Percentiles rank a stretch among this genome's conserved stretches.
These are phyloP conservation scores for Drosophila nebulosa DNA, from an alignment of 1,140 invertebrate species.

Conservation along the genomic window DNA sequence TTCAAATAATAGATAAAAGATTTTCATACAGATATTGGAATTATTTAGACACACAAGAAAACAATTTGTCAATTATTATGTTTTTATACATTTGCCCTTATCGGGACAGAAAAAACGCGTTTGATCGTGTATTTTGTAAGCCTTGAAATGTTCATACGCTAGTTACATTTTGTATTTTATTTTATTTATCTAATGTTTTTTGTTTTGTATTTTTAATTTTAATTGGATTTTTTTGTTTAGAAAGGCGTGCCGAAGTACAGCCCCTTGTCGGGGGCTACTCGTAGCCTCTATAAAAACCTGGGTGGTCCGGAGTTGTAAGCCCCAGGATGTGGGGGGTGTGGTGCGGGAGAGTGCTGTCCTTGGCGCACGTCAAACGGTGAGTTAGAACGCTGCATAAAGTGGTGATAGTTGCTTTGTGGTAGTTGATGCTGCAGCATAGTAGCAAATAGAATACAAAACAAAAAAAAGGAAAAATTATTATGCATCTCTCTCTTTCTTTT, in stretches of 20 bases:
- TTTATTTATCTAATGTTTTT: constrained; percentile 41
- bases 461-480: too few species aligned
- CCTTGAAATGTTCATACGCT: constrained; percentile 9
- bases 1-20: background rate
- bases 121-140: constrained; percentile 13
- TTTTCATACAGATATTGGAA: background rate
- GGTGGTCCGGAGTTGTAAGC: constrained; percentile 77
- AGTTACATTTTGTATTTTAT: constrained; percentile 35
- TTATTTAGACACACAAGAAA: background rate
- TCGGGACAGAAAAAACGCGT: constrained; percentile 5
- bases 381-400: constrained; percentile 72
- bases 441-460: too few species aligned
- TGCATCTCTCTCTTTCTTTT: background rate
- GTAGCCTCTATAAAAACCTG: constrained; percentile 80
- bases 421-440: constrained; percentile 54
- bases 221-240: constrained; percentile 52
- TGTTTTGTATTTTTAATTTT: constrained; percentile 26
- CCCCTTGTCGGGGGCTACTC: constrained; percentile 71
- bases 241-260: constrained; percentile 79
- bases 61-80: background rate
- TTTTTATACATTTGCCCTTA: constrained; percentile 6
- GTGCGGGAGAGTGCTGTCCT: constrained; percentile 67
- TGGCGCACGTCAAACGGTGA: constrained; percentile 75
- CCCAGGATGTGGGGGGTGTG: constrained; percentile 63
- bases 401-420: constrained; percentile 71